Base-by-base conservation (phyloP, 2,797 vertebrate genomes). In the Sebastes paucispinis region DNA sequence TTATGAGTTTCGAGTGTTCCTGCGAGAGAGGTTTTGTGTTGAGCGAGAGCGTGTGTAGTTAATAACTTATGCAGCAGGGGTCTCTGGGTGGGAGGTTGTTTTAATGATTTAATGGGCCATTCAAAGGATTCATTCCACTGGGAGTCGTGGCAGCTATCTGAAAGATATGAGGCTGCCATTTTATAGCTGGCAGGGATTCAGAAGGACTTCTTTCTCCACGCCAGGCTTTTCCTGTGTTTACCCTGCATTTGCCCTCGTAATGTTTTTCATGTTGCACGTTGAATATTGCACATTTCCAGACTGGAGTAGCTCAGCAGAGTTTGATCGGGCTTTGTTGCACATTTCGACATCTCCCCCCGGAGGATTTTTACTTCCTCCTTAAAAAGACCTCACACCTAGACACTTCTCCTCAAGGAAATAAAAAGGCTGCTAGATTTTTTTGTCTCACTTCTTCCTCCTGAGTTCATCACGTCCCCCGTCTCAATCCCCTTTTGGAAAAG, bases 61-160 rank as follows among this genome's bases (percentile, higher is more conserved):
- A 86, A 87, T 89, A 91, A 80, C 77, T 85, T 83, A 87, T 90
- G 86, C 89, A 88, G 83, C 55, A 66, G 73, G 69, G 73, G 81
- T 81, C 82, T 87, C 76, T 73, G 86, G 89, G 84, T 79, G 76
- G 79, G 78, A 87, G 84, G 82, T 80, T 86, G 83, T 91, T 92
- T 90, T 87, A 90, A 91, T 90, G 83, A 90, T 89, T 89, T 87
- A 91, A 90, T 88, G 86, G 88, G 31, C 80, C 80, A 80, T 90
- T 93, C 71, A 87, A 88, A 84, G 87, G 78, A 87, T 77, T 87
- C 16, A 83, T 82, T 84, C 81, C 81, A 62, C 72, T 24, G 80
- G 70, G 86, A 80, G 59, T 77, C 65, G 5, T 65, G 67, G 75
- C 22, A 31, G 63, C 79, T 77, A 81, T 89, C 87, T 58, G 70